Conservation (phyloP, 2,113 vertebrate genomes). For the Bostrychus sinensis region DNA sequence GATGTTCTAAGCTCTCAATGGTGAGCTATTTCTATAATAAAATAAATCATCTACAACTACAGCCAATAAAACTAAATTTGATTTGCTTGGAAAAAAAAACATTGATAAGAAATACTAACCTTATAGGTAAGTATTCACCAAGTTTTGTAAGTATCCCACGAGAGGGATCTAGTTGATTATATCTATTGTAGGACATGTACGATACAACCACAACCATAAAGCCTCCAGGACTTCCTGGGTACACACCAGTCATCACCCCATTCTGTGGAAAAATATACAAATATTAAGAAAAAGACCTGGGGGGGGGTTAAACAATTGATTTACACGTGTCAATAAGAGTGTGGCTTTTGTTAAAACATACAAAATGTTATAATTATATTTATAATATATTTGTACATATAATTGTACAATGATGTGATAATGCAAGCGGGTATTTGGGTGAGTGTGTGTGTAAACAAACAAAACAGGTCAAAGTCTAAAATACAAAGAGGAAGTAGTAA, state of each 20-base stretch:
- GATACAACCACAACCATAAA: slow-evolving; percentile 93
- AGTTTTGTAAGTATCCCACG: slow-evolving; percentile 90
- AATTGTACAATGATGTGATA: slow-evolving; percentile 7
- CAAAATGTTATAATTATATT: no score
- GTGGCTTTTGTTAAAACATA: no score
- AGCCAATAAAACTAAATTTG: not conserved
- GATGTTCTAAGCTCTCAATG: no score
- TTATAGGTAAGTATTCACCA: slow-evolving; percentile 84
- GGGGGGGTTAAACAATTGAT: no score
- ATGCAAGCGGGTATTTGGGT: slow-evolving; percentile 11
- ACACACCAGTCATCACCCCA: slow-evolving; percentile 95
- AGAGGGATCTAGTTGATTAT: slow-evolving; percentile 89
- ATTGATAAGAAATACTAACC: slow-evolving; percentile 77
- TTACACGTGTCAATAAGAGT: not conserved
- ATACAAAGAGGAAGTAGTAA: slow-evolving; percentile 35
- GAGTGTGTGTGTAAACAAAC: slow-evolving; percentile 28
- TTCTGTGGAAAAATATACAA: slow-evolving; percentile 80
- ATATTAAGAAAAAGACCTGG: not conserved
- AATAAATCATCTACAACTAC: not conserved
- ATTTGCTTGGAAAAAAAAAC: not conserved
- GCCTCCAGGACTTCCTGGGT: slow-evolving; percentile 92
- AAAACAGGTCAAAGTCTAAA: slow-evolving; percentile 47
- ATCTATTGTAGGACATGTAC: slow-evolving; percentile 90
- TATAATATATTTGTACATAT: no score
- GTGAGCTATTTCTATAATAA: not conserved